These are phyloP conservation scores for Heliothis peltigera DNA, from an alignment of 2,888 invertebrate species.

Conservation along the genomic window DNA sequence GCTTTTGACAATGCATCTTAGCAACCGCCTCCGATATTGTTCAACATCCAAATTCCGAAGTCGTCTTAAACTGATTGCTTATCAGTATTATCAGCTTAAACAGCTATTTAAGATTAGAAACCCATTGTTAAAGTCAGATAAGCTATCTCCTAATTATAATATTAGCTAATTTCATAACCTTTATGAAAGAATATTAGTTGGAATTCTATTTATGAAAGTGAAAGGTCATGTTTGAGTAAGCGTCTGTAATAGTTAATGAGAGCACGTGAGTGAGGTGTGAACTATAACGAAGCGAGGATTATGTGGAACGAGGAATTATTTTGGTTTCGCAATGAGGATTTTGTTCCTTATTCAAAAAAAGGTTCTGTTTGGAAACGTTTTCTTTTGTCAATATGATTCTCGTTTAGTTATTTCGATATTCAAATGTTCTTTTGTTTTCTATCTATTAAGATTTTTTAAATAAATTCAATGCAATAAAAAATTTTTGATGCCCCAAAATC, in stretches of 20 bases:
- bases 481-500: too few relatives aligned
- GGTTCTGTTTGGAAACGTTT: too few relatives aligned
- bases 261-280: slow-evolving; percentile 51
- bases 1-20: slow-evolving; percentile 8
- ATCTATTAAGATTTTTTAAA: too few relatives aligned
- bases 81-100: slow-evolving; percentile 3
- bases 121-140: slow-evolving; percentile 29
- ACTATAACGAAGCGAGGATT: slow-evolving; percentile 45
- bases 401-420: not conserved
- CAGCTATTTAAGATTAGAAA: slow-evolving; percentile 4
- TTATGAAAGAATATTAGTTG: slow-evolving; percentile 44
- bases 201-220: slow-evolving; percentile 53
- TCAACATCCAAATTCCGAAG: slow-evolving; percentile 1
- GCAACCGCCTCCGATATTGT: not conserved
- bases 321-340: slow-evolving; percentile 4
- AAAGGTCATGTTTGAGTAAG: slow-evolving; percentile 58
- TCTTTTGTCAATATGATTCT: too few relatives aligned
- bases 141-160: slow-evolving; percentile 43
- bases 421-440: too few relatives aligned
- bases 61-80: not conserved
- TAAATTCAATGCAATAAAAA: too few relatives aligned
- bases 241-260: slow-evolving; percentile 58
- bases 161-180: slow-evolving; percentile 52
- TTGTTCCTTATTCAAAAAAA: not conserved
- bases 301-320: slow-evolving; percentile 21